Evolutionary conservation across 2,113 vertebrate species (phyloP).

Genomic region (Oncorhynchus kisutch): DNA sequence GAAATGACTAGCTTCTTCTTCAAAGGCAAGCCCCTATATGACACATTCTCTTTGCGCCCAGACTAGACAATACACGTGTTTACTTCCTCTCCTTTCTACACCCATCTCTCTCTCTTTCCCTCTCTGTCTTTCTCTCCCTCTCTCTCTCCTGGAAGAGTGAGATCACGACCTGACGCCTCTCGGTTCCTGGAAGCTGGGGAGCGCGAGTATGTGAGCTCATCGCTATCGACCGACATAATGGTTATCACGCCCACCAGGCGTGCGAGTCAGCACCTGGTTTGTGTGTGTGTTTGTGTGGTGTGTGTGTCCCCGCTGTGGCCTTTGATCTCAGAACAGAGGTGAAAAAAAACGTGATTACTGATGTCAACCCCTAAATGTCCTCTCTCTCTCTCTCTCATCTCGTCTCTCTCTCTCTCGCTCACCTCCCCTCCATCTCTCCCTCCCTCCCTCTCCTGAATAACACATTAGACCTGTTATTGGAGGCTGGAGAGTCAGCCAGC

Average conservation of each 20-base stretch:
- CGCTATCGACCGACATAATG: conserved; percentile 32
- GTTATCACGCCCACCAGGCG: conserved; percentile 46
- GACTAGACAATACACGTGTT: neutral
- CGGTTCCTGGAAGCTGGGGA: conserved; percentile 68
- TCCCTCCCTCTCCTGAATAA: neutral
- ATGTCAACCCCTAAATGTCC: conserved; percentile 55
- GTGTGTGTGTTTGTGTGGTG: no score
- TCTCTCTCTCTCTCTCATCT: no score
- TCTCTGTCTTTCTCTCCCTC: neutral
- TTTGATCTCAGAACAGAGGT: conserved; percentile 73
- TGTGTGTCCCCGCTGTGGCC: conserved; percentile 41
- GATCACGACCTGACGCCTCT: conserved; percentile 38
- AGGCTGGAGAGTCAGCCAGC: neutral
- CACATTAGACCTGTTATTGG: neutral
- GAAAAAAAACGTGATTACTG: conserved; percentile 77
- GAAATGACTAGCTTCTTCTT: neutral
- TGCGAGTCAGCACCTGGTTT: conserved; percentile 55
- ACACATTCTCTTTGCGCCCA: neutral
- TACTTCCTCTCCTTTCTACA: neutral
- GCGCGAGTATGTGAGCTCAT: conserved; percentile 51
- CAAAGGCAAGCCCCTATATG: neutral
- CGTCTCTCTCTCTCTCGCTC: neutral
- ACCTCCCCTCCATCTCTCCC: conserved; percentile 10
- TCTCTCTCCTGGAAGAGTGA: conserved; percentile 27
- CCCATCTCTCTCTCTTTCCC: neutral